Percentiles rank a stretch among this genome's conserved stretches.
phyloP scores from a whole-genome alignment of 2,888 invertebrate genomes.

The Nemurella pictetii region DNA sequence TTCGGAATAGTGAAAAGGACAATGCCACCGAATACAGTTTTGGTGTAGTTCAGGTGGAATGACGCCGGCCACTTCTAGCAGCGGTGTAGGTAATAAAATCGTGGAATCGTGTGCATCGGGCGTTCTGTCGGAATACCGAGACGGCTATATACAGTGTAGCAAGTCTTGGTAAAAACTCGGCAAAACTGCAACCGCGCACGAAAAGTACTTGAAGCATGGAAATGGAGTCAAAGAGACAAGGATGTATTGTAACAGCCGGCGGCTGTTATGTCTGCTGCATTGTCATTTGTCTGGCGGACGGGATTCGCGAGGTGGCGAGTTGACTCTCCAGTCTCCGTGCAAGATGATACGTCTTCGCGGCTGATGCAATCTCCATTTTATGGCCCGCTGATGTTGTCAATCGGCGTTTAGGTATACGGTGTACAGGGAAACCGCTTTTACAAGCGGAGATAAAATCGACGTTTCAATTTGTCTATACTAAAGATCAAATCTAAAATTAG shows the following conservation, averaged over 20 bases:
- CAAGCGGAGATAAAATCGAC: neutral
- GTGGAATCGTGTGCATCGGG: no score
- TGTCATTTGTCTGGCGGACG: neutral
- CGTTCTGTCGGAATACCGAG: no score
- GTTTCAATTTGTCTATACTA: neutral
- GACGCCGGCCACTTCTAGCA: no score
- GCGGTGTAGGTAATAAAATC: no score
- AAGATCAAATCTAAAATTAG: neutral
- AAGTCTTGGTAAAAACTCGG: no score
- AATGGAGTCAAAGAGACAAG: neutral
- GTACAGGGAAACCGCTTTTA: neutral
- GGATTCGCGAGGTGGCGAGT: neutral
- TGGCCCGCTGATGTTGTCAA: neutral
- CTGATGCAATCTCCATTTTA: conserved; percentile 5
- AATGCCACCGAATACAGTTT: neutral
- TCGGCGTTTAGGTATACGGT: neutral
- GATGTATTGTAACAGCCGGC: neutral
- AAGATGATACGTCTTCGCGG: neutral
- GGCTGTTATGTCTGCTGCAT: neutral
- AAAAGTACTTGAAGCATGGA: neutral
- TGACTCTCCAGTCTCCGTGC: neutral
- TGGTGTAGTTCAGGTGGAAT: neutral
- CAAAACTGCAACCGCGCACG: neutral
- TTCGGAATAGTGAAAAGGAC: neutral
- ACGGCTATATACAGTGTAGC: no score